Conservation (phyloP, 2,888 invertebrate genomes). For the Calliscelio sp. region DNA sequence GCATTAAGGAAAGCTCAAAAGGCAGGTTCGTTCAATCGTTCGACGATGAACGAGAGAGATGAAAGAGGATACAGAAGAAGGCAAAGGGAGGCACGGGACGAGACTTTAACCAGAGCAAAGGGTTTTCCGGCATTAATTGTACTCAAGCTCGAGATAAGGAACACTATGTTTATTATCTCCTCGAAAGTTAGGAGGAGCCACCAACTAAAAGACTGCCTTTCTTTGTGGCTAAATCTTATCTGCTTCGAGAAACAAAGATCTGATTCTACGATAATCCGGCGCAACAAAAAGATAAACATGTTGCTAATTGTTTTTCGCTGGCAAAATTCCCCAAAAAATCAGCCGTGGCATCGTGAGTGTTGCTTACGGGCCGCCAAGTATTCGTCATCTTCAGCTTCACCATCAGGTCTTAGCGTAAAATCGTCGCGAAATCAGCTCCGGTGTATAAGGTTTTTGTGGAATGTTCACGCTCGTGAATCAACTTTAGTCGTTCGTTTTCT, state of each 20-base stretch:
- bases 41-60: conserved; percentile 75
- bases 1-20: conserved; percentile 85
- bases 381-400: conserved; percentile 13
- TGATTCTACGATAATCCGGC: conserved; percentile 75
- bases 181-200: conserved; percentile 75
- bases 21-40: conserved; percentile 75
- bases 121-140: conserved; percentile 83
- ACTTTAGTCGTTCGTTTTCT: conserved; percentile 75
- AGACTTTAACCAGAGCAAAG: conserved; percentile 77
- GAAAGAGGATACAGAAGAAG: conserved; percentile 74
- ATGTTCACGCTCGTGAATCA: conserved; percentile 77
- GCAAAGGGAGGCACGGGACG: conserved; percentile 32
- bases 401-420: conserved; percentile 54
- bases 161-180: conserved; percentile 84
- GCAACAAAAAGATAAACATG: conserved; percentile 78
- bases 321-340: conserved; percentile 15
- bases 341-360: too few relatives aligned
- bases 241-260: conserved; percentile 78
- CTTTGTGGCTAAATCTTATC: conserved; percentile 75
- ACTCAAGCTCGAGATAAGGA: conserved; percentile 82
- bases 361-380: too few relatives aligned
- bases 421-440: conserved; percentile 49
- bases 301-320: conserved; percentile 43
- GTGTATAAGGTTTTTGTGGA: conserved; percentile 49
- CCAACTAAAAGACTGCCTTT: conserved; percentile 74